Conservation (phyloP, 2,888 invertebrate genomes). For the Leuctra nigra region DNA sequence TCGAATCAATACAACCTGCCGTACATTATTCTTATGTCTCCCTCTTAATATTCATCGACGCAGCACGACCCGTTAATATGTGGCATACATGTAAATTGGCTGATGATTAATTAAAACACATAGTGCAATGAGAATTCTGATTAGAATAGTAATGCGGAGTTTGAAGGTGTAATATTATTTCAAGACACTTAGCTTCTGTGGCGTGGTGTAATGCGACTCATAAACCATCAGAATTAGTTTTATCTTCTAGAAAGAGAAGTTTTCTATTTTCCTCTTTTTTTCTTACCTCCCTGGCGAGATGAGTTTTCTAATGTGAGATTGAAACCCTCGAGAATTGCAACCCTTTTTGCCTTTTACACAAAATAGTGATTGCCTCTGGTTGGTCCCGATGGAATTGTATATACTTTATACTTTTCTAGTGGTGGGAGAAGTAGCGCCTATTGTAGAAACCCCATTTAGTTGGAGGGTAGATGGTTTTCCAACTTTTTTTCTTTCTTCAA, state of each 20-base stretch:
- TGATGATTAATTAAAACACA: conserved; percentile 2
- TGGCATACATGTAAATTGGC: neutral
- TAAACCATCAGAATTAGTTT: no score
- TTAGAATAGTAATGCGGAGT: neutral
- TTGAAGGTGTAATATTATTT: neutral
- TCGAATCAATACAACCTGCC: neutral
- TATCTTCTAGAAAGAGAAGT: no score
- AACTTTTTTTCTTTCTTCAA: neutral
- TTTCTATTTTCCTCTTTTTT: no score
- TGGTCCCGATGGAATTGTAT: conserved; percentile 6
- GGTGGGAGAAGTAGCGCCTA: neutral
- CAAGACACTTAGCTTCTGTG: no score
- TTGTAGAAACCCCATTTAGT: neutral
- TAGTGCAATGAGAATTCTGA: neutral
- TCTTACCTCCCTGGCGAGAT: neutral
- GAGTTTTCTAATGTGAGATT: conserved; percentile 4
- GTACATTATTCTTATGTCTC: neutral
- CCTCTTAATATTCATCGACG: neutral
- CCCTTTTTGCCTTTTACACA: conserved; percentile 3
- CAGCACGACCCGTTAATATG: neutral
- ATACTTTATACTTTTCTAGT: conserved; percentile 6
- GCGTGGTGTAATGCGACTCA: no score
- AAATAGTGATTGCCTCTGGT: conserved; percentile 15
- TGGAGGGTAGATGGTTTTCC: neutral
- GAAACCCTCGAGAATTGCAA: conserved; percentile 5